A percentile compares a stretch with the other conserved stretches of the same genome.
Conservation (phyloP, 1,140 invertebrate genomes). For the Aphelenchoides fujianensis region DNA sequence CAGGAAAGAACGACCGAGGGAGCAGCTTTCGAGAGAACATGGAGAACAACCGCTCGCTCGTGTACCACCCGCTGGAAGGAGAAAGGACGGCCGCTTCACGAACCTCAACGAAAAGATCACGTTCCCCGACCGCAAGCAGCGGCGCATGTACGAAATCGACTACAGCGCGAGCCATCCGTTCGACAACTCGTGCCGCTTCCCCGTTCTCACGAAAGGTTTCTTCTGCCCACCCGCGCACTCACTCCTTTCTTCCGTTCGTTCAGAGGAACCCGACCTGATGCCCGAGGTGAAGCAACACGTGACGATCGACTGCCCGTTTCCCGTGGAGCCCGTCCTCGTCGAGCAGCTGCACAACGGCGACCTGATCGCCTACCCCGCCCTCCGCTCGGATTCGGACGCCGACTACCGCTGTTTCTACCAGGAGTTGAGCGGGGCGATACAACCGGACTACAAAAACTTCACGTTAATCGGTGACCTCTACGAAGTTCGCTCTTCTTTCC, state of each 20-base stretch:
- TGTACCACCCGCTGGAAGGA: not conserved
- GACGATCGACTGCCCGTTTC: not conserved
- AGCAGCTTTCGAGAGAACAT: not conserved
- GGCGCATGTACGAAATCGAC: not conserved
- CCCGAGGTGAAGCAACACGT: not conserved
- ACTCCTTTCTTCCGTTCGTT: no score
- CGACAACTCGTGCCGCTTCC: constrained; percentile 1
- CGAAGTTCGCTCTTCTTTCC: no score
- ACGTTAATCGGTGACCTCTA: not conserved
- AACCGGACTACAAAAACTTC: constrained; percentile 1
- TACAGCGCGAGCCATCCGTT: not conserved
- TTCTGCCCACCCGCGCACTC: no score
- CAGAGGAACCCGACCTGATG: constrained; percentile 5
- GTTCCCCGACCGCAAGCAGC: not conserved
- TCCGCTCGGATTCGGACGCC: not conserved
- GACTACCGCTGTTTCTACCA: not conserved
- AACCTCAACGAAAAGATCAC: not conserved
- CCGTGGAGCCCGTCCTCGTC: not conserved
- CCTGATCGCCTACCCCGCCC: not conserved
- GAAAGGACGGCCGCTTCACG: not conserved
- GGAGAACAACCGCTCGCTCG: not conserved
- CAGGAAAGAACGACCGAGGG: not conserved
- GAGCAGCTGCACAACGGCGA: constrained; percentile 1
- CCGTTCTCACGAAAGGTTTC: constrained; percentile 15
- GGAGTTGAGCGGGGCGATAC: not conserved